Conservation (phyloP, 2,797 vertebrate species). For the Protosalanx chinensis region DNA sequence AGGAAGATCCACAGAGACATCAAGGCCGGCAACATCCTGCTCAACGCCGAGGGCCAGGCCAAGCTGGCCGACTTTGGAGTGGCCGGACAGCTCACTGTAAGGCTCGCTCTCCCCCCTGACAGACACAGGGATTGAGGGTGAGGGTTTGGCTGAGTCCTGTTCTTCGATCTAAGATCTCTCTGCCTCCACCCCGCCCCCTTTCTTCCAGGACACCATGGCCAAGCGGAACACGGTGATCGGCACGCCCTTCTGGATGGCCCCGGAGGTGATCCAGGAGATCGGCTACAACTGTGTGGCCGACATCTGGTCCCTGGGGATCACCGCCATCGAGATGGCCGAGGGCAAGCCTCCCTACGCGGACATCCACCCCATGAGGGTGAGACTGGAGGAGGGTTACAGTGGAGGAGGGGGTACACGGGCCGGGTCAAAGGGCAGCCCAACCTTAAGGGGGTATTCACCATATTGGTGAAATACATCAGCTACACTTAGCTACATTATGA, state of each 20-base stretch:
- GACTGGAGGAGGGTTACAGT: slow-evolving; percentile 18
- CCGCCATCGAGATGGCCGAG: slow-evolving; percentile 95
- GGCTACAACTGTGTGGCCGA: slow-evolving; percentile 96
- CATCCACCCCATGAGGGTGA: slow-evolving; percentile 96
- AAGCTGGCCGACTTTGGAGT: slow-evolving; percentile 97
- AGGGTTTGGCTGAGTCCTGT: neutral
- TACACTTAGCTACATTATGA: no score
- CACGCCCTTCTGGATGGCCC: slow-evolving; percentile 98
- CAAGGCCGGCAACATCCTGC: slow-evolving; percentile 94
- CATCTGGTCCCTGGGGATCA: slow-evolving; percentile 95
- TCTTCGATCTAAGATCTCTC: neutral
- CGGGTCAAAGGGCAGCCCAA: neutral
- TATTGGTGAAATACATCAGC: neutral
- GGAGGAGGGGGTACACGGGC: no score
- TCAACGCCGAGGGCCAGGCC: slow-evolving; percentile 90
- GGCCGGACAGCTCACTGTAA: slow-evolving; percentile 92
- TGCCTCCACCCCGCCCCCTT: neutral
- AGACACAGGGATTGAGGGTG: no score
- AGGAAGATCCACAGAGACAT: slow-evolving; percentile 97
- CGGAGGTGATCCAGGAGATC: slow-evolving; percentile 96
- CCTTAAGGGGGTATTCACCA: neutral
- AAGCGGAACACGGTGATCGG: slow-evolving; percentile 96
- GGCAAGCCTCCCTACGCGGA: slow-evolving; percentile 94
- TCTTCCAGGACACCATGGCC: slow-evolving; percentile 90
- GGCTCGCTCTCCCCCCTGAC: slow-evolving; percentile 34